These are phyloP conservation scores for Eulemur mongoz DNA, from an alignment of 2,797 vertebrate species.

Conservation along the genomic window DNA sequence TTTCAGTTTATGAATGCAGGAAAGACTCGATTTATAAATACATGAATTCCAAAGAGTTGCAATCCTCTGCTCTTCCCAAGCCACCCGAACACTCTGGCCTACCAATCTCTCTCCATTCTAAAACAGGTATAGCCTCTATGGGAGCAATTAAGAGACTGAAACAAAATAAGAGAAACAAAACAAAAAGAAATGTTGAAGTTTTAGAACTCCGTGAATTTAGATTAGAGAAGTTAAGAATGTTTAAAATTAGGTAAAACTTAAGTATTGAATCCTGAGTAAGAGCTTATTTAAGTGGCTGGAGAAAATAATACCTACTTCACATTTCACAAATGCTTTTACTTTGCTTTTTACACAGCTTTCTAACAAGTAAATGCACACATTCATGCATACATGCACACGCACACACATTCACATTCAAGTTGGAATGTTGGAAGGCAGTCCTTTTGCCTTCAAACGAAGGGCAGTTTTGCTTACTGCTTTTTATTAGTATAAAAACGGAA, in stretches of 20 bases:
- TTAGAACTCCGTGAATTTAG: constrained; percentile 15
- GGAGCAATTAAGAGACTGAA: constrained; percentile 43
- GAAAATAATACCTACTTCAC: neutral
- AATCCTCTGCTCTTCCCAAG: neutral
- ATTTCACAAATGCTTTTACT: neutral
- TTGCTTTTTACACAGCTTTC: neutral
- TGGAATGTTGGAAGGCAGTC: neutral
- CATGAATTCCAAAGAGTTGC: neutral
- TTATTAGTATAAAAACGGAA: neutral
- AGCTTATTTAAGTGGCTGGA: neutral
- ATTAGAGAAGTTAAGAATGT: neutral
- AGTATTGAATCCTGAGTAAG: neutral
- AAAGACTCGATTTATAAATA: neutral
- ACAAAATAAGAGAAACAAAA: neutral
- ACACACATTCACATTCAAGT: neutral
- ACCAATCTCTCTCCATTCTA: neutral
- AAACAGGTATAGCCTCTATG: neutral
- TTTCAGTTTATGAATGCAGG: neutral
- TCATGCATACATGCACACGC: neutral
- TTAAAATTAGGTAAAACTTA: neutral
- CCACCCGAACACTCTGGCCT: neutral
- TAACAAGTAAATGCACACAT: neutral
- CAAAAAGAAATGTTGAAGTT: constrained; percentile 17
- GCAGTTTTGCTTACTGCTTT: neutral
- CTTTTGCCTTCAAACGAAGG: neutral